Evolutionary conservation across 2,888 invertebrate species (phyloP).

Genomic region (Junonia oenone): DNA sequence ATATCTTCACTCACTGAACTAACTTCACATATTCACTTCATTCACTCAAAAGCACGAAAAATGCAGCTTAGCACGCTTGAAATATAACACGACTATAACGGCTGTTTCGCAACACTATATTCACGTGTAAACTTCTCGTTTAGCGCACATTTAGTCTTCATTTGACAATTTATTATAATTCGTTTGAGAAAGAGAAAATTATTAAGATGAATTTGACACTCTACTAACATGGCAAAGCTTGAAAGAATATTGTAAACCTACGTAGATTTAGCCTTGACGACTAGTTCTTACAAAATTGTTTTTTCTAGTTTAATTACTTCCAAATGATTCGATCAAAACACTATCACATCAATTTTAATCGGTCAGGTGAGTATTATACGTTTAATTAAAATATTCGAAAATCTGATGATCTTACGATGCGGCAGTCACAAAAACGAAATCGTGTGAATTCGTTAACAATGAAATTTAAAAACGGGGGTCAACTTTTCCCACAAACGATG

Average conservation of each 20-base stretch:
- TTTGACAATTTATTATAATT: constrained; percentile 56
- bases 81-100: constrained; percentile 37
- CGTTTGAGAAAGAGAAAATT: constrained; percentile 65
- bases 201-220: constrained; percentile 66
- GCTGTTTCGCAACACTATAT: constrained; percentile 44
- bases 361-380: neutral
- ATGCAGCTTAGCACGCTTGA: constrained; percentile 34
- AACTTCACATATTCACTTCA: constrained; percentile 39
- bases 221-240: constrained; percentile 66
- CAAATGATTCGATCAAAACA: constrained; percentile 8
- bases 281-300: constrained; percentile 31
- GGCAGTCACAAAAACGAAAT: constrained; percentile 54
- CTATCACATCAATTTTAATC: constrained; percentile 14
- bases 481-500: constrained; percentile 80
- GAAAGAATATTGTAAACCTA: constrained; percentile 58
- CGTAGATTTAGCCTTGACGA: constrained; percentile 56
- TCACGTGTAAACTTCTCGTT: constrained; percentile 50
- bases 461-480: constrained; percentile 73
- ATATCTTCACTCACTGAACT: constrained; percentile 21
- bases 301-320: neutral
- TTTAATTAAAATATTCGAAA: constrained; percentile 6
- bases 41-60: constrained; percentile 27
- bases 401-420: constrained; percentile 52
- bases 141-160: constrained; percentile 49
- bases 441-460: constrained; percentile 79